Conservation (phyloP, 2,888 invertebrate species). For the Ormyrus thymus region DNA sequence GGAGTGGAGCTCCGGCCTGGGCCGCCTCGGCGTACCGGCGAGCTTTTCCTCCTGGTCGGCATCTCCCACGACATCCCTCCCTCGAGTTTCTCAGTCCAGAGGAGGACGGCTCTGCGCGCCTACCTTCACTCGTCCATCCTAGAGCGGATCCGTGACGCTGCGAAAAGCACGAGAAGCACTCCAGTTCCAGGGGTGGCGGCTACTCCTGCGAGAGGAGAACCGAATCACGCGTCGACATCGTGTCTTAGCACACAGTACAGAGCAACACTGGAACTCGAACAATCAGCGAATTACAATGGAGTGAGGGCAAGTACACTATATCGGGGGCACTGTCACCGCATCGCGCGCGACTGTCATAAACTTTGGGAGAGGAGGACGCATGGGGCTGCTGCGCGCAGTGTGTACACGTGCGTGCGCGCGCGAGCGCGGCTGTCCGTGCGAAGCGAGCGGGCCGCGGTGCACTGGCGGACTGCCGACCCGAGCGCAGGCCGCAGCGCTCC, state of each 20-base stretch:
- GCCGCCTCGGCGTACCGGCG: background rate
- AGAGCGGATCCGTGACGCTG: too few relatives aligned
- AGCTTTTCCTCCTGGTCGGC: background rate
- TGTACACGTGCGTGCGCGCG: constrained; percentile 16
- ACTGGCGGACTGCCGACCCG: constrained; percentile 69
- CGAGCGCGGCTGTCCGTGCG: constrained; percentile 31
- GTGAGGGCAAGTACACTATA: too few relatives aligned
- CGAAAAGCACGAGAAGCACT: too few relatives aligned
- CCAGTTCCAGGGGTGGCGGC: too few relatives aligned
- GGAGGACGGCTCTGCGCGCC: too few relatives aligned
- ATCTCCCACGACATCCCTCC: constrained; percentile 2
- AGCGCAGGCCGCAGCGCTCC: constrained; percentile 66
- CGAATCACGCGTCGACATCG: too few relatives aligned
- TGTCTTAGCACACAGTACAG: too few relatives aligned
- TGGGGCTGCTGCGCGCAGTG: background rate
- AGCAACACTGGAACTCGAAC: too few relatives aligned
- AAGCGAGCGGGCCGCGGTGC: constrained; percentile 67
- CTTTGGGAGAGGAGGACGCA: background rate
- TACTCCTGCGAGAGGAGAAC: too few relatives aligned
- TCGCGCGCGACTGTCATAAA: background rate
- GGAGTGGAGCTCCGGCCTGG: background rate
- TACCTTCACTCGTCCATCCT: too few relatives aligned
- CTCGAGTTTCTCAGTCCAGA: too few relatives aligned
- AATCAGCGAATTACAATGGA: too few relatives aligned
- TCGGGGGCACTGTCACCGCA: constrained; percentile 14